These are phyloP conservation scores for Ceratitis capitata DNA, from an alignment of 1,140 invertebrate genomes.

Conservation along the genomic window DNA sequence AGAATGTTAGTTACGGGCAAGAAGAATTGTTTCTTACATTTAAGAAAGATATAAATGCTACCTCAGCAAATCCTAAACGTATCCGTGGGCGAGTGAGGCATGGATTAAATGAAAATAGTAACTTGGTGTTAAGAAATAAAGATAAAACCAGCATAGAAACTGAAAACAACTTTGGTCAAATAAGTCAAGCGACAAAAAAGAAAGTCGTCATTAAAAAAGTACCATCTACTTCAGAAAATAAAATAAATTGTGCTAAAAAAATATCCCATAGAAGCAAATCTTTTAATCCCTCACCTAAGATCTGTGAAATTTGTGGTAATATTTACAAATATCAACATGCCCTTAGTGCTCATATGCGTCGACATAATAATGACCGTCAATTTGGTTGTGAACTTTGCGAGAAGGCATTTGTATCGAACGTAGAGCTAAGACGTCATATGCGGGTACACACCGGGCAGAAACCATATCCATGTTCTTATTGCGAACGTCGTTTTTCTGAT, in stretches of 20 bases:
- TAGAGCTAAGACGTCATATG: conserved; percentile 63
- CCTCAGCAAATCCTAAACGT: background rate
- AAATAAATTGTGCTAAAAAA: background rate
- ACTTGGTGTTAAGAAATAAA: too few relatives aligned
- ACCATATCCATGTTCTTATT: conserved; percentile 77
- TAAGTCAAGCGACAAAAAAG: background rate
- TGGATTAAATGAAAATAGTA: background rate
- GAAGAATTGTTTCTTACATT: background rate
- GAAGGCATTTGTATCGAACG: conserved; percentile 62
- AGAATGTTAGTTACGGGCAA: background rate
- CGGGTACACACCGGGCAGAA: conserved; percentile 62
- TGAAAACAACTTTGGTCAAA: background rate
- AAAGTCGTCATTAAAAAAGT: background rate
- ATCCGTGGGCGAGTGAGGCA: background rate
- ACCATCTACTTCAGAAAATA: background rate
- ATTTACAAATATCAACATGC: conserved; percentile 63
- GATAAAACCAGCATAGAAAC: background rate
- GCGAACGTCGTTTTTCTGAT: conserved; percentile 75
- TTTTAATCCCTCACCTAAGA: conserved; percentile 46
- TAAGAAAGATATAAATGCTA: background rate
- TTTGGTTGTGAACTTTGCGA: conserved; percentile 60
- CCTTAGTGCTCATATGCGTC: conserved; percentile 60
- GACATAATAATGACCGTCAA: conserved; percentile 60
- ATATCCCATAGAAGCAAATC: conserved; percentile 16
- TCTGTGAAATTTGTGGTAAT: conserved; percentile 63